A percentile compares a stretch with the other conserved stretches of the same genome.
Evolutionary conservation across 2,797 vertebrate species (phyloP).

Genomic region (Sebastes diaconus): DNA sequence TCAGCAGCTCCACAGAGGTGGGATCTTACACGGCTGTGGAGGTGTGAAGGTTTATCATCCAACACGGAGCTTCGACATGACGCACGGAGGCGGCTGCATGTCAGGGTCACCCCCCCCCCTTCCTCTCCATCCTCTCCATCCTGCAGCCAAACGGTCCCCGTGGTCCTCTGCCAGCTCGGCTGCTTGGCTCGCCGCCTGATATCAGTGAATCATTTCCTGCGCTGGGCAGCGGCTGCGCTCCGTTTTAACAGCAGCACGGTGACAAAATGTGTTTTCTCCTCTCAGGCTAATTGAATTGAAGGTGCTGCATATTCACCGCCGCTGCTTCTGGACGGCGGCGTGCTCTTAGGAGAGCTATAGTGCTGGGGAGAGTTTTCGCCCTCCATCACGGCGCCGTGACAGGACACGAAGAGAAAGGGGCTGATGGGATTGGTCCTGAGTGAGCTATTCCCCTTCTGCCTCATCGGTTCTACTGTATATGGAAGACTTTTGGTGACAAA

Average conservation of each 20-base stretch:
- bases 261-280: conserved; percentile 57
- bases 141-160: conserved; percentile 14
- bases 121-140: not conserved
- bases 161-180: conserved; percentile 45
- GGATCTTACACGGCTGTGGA: not conserved
- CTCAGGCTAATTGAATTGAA: conserved; percentile 65
- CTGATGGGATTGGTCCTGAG: conserved; percentile 52
- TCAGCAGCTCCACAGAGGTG: not conserved
- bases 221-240: conserved; percentile 3
- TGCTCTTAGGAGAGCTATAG: too few species aligned
- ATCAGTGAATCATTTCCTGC: conserved; percentile 54
- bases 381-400: conserved; percentile 48
- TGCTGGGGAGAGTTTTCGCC: not conserved
- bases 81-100: conserved; percentile 23
- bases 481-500: not conserved
- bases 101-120: conserved; percentile 36
- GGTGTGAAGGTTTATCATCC: conserved; percentile 36
- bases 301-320: conserved; percentile 16
- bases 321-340: too few species aligned
- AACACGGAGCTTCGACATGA: not conserved
- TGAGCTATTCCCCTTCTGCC: not conserved
- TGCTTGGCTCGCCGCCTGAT: conserved; percentile 44
- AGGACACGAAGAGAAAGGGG: conserved; percentile 8
- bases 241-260: not conserved
- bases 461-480: not conserved